Base-by-base conservation (phyloP, 2,888 invertebrate species). In the Drosophila putrida region DNA sequence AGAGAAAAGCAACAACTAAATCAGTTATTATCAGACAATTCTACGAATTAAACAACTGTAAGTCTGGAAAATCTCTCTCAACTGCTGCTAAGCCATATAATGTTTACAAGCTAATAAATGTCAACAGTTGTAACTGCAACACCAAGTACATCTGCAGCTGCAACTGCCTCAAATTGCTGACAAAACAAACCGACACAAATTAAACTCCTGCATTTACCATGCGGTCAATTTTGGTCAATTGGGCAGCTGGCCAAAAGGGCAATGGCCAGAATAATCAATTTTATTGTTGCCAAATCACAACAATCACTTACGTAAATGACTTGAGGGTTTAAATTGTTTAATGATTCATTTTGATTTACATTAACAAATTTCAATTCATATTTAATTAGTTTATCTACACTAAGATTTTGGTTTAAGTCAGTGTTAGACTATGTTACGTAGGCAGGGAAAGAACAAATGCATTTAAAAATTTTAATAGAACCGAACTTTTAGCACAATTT, bases 81-180 rank as follows among this genome's bases (percentile, higher is more conserved):
- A 33, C 25, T 33, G 15, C 39, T 39, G 31, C 35, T 33, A 39
- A 55, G 55, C 44, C 38, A 41, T 62, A 73, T 51, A 50, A 57
- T 78, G 61, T 65, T 80, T 58, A 68, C 65, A 84, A 60, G 61
- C 68, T 68, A 68, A 75, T 72, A 80, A 72, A 83, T 78, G 72
- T 64, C 72, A 75, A 51, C 62, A 55, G 20, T 25, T 13, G 65
- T 58, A 72, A 20, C 38, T 33, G 51, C 59, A 63, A 43, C 31
- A 49, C 39, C 54, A 50, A 33, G n/a, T 33, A 44, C 54, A 55
- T 46, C 4, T 38, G 46, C 67, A 62, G 38, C 53, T 15, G 44
- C 31, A 54, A 64, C 43, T 47, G 38, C 35, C 72, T 70, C 70
- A 79, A 70, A 75, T 67, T 67, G 68, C 61, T 62, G 69, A 49